A percentile compares a stretch with the other conserved stretches of the same genome.
Evolutionary conservation across 2,888 invertebrate species (phyloP).

Genomic region (Blera fallax): DNA sequence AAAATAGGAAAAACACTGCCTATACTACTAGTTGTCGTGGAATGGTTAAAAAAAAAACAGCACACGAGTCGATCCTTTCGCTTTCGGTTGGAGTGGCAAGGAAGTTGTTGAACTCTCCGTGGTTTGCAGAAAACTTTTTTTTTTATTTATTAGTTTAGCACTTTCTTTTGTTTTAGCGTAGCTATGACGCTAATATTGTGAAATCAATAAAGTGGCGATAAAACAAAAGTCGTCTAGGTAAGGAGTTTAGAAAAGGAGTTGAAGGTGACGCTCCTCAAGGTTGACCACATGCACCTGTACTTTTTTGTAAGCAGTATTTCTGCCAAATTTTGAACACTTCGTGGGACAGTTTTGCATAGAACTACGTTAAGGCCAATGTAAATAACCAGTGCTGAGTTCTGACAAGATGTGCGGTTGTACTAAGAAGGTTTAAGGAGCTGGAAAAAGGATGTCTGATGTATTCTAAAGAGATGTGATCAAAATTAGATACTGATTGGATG

Average conservation of each 20-base stretch:
- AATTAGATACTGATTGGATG: too few species aligned
- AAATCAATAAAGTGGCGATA: slow-evolving; percentile 2
- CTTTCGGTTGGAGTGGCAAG: slow-evolving; percentile 10
- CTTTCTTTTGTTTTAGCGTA: neutral
- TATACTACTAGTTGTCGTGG: neutral
- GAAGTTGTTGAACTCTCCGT: slow-evolving; percentile 18
- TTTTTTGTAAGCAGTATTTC: neutral
- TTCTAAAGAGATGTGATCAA: too few species aligned
- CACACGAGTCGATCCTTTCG: neutral
- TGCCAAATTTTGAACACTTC: too few species aligned
- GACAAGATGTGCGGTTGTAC: too few species aligned
- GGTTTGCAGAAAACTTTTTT: neutral
- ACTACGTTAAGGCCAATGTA: too few species aligned
- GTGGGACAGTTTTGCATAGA: too few species aligned
- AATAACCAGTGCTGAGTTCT: too few species aligned
- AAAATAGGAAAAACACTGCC: neutral
- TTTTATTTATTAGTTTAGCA: neutral
- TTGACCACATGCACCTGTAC: neutral
- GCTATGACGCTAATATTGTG: neutral
- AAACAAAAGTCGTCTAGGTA: too few species aligned
- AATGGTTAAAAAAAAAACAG: neutral
- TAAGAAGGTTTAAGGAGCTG: too few species aligned
- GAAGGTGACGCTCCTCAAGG: neutral
- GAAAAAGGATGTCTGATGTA: too few species aligned
- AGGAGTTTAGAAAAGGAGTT: neutral